Evolutionary conservation across 2,888 invertebrate genomes (phyloP).

Genomic region (Monochamus alternatus): DNA sequence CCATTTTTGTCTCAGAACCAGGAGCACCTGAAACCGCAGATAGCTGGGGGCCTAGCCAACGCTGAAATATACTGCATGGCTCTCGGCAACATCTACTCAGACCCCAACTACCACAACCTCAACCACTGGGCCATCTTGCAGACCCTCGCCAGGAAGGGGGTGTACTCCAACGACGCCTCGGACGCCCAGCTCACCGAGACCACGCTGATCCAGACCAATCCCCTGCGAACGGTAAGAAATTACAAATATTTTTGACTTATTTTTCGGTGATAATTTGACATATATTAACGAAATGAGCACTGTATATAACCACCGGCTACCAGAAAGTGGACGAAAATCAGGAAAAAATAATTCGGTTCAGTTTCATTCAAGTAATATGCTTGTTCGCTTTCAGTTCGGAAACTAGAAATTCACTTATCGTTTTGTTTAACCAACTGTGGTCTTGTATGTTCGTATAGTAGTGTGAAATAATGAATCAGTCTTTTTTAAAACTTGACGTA

Average conservation of each 20-base stretch:
- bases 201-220: constrained; percentile 95
- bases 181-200: constrained; percentile 95
- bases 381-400: too few relatives aligned
- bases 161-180: constrained; percentile 86
- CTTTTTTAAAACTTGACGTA: too few relatives aligned
- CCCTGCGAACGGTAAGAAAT: constrained; percentile 88
- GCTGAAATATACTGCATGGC: constrained; percentile 96
- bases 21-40: constrained; percentile 94
- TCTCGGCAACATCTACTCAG: constrained; percentile 94
- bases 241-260: not conserved
- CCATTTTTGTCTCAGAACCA: constrained; percentile 79
- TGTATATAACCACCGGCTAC: too few relatives aligned
- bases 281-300: too few relatives aligned
- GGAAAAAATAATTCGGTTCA: too few relatives aligned
- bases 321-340: too few relatives aligned
- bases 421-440: too few relatives aligned
- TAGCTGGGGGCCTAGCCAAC: constrained; percentile 92
- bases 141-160: constrained; percentile 92
- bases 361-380: too few relatives aligned
- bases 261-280: too few relatives aligned
- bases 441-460: too few relatives aligned
- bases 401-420: too few relatives aligned
- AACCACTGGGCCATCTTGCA: constrained; percentile 97
- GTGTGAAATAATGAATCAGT: too few relatives aligned
- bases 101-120: constrained; percentile 95